Conservation (phyloP, 2,113 vertebrate species). For the Epinephelus moara region DNA sequence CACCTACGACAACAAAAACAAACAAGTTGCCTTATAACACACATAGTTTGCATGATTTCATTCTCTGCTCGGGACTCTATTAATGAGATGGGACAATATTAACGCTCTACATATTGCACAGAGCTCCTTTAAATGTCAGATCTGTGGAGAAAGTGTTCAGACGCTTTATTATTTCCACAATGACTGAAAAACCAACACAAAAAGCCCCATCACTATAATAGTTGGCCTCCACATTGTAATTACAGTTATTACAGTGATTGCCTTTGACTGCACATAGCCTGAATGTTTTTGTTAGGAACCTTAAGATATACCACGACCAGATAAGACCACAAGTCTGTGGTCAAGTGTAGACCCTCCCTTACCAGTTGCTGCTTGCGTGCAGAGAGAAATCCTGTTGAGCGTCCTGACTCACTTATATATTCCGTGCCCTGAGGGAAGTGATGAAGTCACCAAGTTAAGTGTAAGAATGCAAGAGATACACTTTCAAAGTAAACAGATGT, state of each 20-base stretch:
- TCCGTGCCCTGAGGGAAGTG: constrained; percentile 70
- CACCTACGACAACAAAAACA: too few species aligned
- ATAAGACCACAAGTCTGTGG: constrained; percentile 56
- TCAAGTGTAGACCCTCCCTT: constrained; percentile 48
- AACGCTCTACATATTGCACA: too few species aligned
- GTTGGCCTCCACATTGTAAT: constrained; percentile 7
- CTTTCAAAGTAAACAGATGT: constrained; percentile 82
- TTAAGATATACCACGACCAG: constrained; percentile 16
- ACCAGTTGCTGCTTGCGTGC: constrained; percentile 80
- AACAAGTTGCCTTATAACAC: too few species aligned
- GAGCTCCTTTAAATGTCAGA: constrained; percentile 14
- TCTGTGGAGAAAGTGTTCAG: not conserved
- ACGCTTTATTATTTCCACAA: not conserved
- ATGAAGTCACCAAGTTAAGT: constrained; percentile 83
- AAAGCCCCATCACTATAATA: constrained; percentile 9
- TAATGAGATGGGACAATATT: too few species aligned
- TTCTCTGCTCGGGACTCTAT: too few species aligned
- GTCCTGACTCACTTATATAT: constrained; percentile 74
- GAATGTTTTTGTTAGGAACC: constrained; percentile 24
- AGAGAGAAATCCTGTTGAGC: constrained; percentile 75
- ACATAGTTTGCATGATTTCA: too few species aligned
- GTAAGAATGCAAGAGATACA: constrained; percentile 79
- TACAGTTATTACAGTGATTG: constrained; percentile 32
- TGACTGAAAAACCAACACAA: not conserved
- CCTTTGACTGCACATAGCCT: constrained; percentile 17